Conservation (phyloP, 2,888 invertebrate species). For the Ochropacha duplaris region DNA sequence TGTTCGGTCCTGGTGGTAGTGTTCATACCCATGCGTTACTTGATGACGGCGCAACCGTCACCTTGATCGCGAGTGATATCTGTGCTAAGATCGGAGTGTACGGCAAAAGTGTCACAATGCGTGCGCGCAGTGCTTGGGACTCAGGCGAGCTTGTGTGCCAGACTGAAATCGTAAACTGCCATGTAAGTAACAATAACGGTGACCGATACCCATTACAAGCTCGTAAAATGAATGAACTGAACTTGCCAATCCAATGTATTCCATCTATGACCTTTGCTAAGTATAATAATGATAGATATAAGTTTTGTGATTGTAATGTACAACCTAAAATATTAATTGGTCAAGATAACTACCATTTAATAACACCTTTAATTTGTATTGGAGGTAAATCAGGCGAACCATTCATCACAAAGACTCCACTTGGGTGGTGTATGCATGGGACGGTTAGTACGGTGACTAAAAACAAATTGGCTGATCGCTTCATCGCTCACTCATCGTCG, state of each 20-base stretch:
- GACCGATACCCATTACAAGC: constrained; percentile 13
- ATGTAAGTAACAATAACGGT: constrained; percentile 15
- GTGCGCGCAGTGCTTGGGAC: constrained; percentile 25
- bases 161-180: constrained; percentile 11
- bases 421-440: background rate
- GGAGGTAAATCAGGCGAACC: background rate
- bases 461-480: background rate
- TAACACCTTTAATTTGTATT: background rate
- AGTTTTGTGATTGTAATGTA: background rate
- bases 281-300: too few species aligned
- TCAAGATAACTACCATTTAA: background rate
- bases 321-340: background rate
- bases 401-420: background rate
- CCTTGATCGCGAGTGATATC: constrained; percentile 19
- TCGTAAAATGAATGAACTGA: constrained; percentile 23
- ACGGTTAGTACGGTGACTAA: background rate
- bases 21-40: constrained; percentile 19
- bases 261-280: too few species aligned
- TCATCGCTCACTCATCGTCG: background rate
- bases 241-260: too few species aligned
- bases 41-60: constrained; percentile 31
- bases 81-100: constrained; percentile 18
- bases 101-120: constrained; percentile 20
- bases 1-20: constrained; percentile 23
- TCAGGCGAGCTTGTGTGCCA: constrained; percentile 17